phyloP scores from a whole-genome alignment of 2,888 invertebrate species.

The Synanthedon myopaeformis region DNA sequence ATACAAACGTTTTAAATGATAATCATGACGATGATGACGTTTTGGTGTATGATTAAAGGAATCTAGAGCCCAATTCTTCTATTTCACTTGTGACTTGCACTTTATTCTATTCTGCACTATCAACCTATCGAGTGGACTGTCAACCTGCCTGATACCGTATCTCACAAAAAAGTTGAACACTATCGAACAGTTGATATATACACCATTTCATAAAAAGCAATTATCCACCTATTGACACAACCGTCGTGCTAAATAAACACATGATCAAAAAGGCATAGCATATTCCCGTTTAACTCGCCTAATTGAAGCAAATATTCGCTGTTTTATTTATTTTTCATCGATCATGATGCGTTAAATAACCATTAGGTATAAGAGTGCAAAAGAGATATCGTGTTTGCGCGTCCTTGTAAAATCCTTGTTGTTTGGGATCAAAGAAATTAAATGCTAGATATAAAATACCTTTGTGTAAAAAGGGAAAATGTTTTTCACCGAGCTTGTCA shows the following conservation, averaged over 20 bases:
- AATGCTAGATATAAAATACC: conserved; percentile 17
- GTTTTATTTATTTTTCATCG: conserved; percentile 11
- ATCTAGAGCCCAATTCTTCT: too few species aligned
- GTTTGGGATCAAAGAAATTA: conserved; percentile 21
- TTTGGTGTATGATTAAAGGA: too few species aligned
- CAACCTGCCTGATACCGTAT: too few species aligned
- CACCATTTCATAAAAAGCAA: background rate
- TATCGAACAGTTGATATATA: too few species aligned
- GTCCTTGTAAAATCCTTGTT: conserved; percentile 8
- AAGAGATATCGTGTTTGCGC: conserved; percentile 6
- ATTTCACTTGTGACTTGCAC: too few species aligned
- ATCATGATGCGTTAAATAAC: background rate
- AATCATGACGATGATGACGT: too few species aligned
- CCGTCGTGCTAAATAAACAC: conserved; percentile 3
- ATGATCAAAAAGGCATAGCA: conserved; percentile 4
- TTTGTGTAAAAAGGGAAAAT: conserved; percentile 26
- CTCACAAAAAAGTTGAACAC: too few species aligned
- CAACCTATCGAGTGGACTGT: too few species aligned
- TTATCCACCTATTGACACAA: background rate
- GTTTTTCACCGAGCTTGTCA: conserved; percentile 32
- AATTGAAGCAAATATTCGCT: conserved; percentile 12
- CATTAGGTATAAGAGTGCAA: background rate
- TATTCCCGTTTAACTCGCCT: conserved; percentile 3
- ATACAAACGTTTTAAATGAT: too few species aligned
- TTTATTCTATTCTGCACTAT: too few species aligned